phyloP scores from a whole-genome alignment of 1,140 invertebrate genomes.

The Calosoma granatense region DNA sequence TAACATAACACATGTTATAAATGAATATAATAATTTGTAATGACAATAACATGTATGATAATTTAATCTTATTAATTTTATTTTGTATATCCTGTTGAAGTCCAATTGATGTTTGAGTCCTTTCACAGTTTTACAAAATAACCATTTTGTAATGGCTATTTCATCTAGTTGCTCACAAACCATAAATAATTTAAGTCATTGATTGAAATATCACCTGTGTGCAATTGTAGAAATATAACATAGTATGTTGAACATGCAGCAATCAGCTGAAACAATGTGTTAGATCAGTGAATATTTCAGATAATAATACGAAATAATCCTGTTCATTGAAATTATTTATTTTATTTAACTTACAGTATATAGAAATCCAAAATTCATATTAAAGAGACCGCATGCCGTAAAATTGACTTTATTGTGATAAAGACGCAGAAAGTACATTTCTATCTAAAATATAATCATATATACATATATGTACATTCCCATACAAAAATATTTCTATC shows the following conservation, averaged over 20 bases:
- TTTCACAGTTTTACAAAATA: too few relatives aligned
- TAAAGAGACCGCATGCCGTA: background rate
- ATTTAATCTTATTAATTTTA: too few relatives aligned
- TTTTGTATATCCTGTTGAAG: too few relatives aligned
- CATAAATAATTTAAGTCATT: too few relatives aligned
- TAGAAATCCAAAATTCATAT: background rate
- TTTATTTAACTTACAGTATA: background rate
- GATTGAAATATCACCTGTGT: too few relatives aligned
- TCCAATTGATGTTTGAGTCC: too few relatives aligned
- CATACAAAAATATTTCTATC: background rate
- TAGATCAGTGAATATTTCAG: background rate
- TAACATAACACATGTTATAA: too few relatives aligned
- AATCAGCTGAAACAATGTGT: background rate
- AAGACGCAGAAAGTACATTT: background rate
- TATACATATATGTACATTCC: conserved; percentile 1
- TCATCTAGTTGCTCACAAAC: too few relatives aligned
- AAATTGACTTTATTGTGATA: background rate
- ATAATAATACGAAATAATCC: background rate
- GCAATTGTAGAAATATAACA: background rate
- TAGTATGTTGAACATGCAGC: background rate
- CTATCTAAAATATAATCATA: background rate
- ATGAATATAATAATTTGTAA: too few relatives aligned
- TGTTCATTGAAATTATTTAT: background rate
- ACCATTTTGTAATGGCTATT: too few relatives aligned
- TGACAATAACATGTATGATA: too few relatives aligned